A percentile compares a stretch with the other conserved stretches of the same genome.
These are phyloP conservation scores for Pasiphila rectangulata DNA, from an alignment of 2,888 invertebrate genomes.

Conservation along the genomic window DNA sequence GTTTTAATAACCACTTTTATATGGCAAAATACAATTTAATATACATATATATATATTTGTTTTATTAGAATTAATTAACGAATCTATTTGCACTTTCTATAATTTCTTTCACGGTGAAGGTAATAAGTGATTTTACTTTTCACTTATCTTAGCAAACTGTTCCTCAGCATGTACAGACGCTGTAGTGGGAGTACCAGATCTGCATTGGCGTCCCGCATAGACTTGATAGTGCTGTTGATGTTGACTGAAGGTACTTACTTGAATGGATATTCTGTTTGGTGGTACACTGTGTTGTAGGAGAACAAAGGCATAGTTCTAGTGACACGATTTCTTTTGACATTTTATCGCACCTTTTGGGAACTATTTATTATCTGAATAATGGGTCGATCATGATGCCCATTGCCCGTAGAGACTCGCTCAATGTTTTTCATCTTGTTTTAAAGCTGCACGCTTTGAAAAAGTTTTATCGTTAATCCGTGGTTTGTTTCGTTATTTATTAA, in stretches of 20 bases:
- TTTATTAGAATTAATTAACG: no score
- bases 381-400: constrained; percentile 33
- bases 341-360: constrained; percentile 29
- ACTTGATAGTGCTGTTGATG: no score
- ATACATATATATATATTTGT: no score
- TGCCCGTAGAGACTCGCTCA: constrained; percentile 16
- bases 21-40: no score
- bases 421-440: background rate
- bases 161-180: no score
- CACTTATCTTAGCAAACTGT: no score
- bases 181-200: no score
- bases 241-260: background rate
- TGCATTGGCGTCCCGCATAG: no score
- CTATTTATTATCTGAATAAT: constrained; percentile 29
- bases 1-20: no score
- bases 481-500: background rate
- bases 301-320: constrained; percentile 48
- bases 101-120: no score
- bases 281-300: constrained; percentile 18
- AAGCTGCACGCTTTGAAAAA: background rate
- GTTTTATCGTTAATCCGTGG: background rate
- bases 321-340: constrained; percentile 40
- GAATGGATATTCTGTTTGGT: constrained; percentile 35
- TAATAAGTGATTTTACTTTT: no score
- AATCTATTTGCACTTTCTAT: no score